phyloP scores from a whole-genome alignment of 2,888 invertebrate species.

The Scaeva pyrastri region DNA sequence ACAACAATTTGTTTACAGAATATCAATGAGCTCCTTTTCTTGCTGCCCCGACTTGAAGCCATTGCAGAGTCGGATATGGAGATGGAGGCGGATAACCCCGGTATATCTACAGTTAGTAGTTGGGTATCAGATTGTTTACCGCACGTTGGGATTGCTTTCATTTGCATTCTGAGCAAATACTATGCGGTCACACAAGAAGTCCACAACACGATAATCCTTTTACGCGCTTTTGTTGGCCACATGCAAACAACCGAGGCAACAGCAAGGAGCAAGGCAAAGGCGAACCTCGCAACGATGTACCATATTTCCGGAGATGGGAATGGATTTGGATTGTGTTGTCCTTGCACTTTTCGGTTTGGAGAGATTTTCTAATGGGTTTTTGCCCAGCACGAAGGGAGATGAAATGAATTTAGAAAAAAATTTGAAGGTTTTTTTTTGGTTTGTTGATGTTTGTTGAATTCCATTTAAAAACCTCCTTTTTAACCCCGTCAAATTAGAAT shows the following conservation, averaged over 20 bases:
- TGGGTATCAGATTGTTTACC: constrained; percentile 23
- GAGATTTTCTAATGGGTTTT: constrained; percentile 18
- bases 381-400: not conserved
- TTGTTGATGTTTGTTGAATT: too few species aligned
- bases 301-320: not conserved
- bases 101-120: not conserved
- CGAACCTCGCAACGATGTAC: not conserved
- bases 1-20: constrained; percentile 64
- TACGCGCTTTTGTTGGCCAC: constrained; percentile 48
- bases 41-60: not conserved
- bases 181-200: constrained; percentile 47
- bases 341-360: constrained; percentile 27
- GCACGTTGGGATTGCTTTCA: constrained; percentile 40
- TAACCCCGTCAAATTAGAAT: too few species aligned
- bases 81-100: too few species aligned
- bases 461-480: too few species aligned
- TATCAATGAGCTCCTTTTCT: constrained; percentile 53
- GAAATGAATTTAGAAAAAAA: too few species aligned
- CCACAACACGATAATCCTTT: constrained; percentile 68
- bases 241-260: not conserved
- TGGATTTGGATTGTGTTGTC: constrained; percentile 8
- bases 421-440: too few species aligned
- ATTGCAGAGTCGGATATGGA: too few species aligned
- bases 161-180: constrained; percentile 66
- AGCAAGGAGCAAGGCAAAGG: not conserved